A percentile compares a stretch with the other conserved stretches of the same genome.
These are phyloP conservation scores for Turritopsis rubra DNA, from an alignment of 30 jellyfish, hydroid and myxozoan species.

Conservation along the genomic window DNA sequence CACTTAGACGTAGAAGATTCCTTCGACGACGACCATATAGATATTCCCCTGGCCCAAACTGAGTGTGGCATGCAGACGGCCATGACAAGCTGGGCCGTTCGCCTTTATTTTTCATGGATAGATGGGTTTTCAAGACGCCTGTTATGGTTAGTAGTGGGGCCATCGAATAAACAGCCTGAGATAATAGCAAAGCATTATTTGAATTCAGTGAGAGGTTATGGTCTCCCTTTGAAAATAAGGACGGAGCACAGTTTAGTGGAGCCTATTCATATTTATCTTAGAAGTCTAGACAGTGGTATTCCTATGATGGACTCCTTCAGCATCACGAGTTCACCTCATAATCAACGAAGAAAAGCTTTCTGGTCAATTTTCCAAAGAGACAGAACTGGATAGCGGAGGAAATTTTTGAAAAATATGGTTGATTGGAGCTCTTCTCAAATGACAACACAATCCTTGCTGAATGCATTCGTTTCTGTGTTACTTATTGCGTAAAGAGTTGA, in stretches of 20 bases:
- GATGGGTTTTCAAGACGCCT: conserved; percentile 59
- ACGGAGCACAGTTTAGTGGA: conserved; percentile 48
- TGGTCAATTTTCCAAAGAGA: conserved; percentile 52
- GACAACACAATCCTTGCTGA: conserved; percentile 46
- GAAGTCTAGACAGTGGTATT: conserved; percentile 31
- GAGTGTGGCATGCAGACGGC: conserved; percentile 55
- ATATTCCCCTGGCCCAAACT: conserved; percentile 47
- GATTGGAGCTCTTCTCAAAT: conserved; percentile 36
- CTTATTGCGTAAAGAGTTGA: conserved; percentile 50
- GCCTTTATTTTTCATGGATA: conserved; percentile 53
- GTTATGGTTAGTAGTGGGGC: conserved; percentile 49
- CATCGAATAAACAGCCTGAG: conserved; percentile 38
- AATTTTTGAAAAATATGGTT: conserved; percentile 43
- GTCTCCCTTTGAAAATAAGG: conserved; percentile 42
- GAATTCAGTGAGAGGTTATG: conserved; percentile 40
- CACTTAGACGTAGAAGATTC: conserved; percentile 20
- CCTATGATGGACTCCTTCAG: conserved; percentile 16
- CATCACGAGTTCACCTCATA: conserved; percentile 33
- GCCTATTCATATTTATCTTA: conserved; percentile 33
- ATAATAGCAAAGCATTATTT: conserved; percentile 38
- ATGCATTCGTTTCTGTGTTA: conserved; percentile 49
- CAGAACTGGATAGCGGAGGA: conserved; percentile 66
- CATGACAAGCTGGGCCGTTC: conserved; percentile 46
- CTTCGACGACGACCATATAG: conserved; percentile 40
- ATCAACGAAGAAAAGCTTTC: conserved; percentile 55